phyloP scores from a whole-genome alignment of 1,140 invertebrate genomes.

The Caenorhabditis tropicalis region DNA sequence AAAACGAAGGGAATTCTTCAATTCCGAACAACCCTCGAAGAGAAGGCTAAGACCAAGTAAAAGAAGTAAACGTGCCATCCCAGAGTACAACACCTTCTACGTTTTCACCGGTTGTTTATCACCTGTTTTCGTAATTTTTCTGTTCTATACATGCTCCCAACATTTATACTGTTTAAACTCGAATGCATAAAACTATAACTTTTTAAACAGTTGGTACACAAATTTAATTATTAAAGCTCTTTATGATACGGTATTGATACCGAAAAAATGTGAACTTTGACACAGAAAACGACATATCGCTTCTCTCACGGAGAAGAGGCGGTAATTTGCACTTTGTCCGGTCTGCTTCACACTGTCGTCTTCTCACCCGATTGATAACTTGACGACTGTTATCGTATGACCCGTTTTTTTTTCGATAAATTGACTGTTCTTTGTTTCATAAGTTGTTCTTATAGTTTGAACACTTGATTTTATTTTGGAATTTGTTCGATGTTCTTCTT shows the following conservation, averaged over 20 bases:
- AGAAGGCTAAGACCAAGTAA: constrained; percentile 35
- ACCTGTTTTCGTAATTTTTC: not conserved
- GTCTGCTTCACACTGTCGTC: constrained; percentile 5
- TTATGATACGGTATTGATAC: no score
- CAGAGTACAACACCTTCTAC: constrained; percentile 22
- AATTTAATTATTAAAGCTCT: no score
- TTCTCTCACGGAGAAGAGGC: not conserved
- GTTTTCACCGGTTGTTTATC: constrained; percentile 3
- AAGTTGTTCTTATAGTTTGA: not conserved
- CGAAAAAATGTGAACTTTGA: not conserved
- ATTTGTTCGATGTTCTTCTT: not conserved
- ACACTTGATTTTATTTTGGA: not conserved
- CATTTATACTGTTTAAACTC: not conserved
- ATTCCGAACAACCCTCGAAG: constrained; percentile 21
- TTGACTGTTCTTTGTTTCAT: constrained; percentile 1
- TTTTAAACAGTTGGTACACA: not conserved
- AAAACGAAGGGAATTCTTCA: constrained; percentile 27
- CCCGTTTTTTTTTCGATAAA: not conserved
- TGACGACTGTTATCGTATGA: not conserved
- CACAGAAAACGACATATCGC: not conserved
- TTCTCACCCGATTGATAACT: not conserved
- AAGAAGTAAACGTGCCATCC: not conserved
- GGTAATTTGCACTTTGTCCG: constrained; percentile 3
- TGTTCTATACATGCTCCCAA: not conserved
- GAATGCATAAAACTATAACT: not conserved